Evolutionary conservation across 2,888 invertebrate species (phyloP).

Genomic region (Gnatocerus cornutus): DNA sequence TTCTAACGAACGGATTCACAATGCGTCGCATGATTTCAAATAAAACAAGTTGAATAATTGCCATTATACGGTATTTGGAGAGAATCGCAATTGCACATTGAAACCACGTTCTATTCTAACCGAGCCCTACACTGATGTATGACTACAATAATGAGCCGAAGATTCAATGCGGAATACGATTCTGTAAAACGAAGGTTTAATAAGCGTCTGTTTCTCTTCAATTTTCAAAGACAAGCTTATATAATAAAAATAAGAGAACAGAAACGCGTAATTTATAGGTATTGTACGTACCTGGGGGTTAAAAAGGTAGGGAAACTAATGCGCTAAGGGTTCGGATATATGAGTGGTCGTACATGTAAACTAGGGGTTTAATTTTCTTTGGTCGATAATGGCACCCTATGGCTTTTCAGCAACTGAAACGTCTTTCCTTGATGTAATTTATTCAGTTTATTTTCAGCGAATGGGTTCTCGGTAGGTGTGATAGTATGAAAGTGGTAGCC

Average conservation of each 20-base stretch:
- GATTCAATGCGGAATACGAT: conserved; percentile 15
- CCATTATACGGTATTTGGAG: conserved; percentile 3
- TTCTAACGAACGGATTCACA: no score
- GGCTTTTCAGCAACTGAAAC: conserved; percentile 3
- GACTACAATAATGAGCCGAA: conserved; percentile 16
- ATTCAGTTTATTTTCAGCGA: conserved; percentile 15
- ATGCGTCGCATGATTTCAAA: no score
- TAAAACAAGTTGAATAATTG: conserved; percentile 1
- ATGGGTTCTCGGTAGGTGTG: neutral
- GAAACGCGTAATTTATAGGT: no score
- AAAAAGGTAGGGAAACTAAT: neutral
- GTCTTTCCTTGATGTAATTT: conserved; percentile 10
- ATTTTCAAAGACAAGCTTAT: no score
- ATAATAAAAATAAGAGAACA: no score
- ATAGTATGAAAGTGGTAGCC: conserved; percentile 13
- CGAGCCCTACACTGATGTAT: conserved; percentile 16
- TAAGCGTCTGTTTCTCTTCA: no score
- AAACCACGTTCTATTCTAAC: conserved; percentile 3
- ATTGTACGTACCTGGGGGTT: neutral
- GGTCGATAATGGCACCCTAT: conserved; percentile 22
- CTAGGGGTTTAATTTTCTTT: conserved; percentile 8
- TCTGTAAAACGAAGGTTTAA: neutral
- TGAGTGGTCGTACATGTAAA: neutral
- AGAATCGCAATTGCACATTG: conserved; percentile 9
- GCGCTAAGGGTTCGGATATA: neutral